Base-by-base conservation (phyloP, 2,113 vertebrate genomes). In the Ciconia maguari region DNA sequence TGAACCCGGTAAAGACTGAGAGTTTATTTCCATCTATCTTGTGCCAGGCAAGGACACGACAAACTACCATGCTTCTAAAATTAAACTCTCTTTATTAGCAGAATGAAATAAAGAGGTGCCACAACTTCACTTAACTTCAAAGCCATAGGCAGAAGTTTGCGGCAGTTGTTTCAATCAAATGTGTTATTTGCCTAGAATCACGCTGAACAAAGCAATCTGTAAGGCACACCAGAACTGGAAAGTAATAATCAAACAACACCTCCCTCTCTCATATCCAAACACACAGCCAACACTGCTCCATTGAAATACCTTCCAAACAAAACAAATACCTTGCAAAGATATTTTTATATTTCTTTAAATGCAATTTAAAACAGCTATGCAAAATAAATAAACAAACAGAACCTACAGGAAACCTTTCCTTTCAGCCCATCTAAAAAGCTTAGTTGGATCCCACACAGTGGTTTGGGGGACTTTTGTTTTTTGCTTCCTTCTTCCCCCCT, bases 231-330 rank as follows among this genome's bases (percentile, higher is more conserved):
- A 81, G 48, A 89, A 77, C 14, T 62, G 38, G 36, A 75, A 94
- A 55, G 18, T 51, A 68, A 77, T 41, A 80, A 30, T 66, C 38
- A 74, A 74, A 89, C 32, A 77, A 0, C 32, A 51, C 34, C 46
- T 57, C 42, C 6, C 25, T 42, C 61, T 68, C 29, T 69, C 36
- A 20, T 27, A 83, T 95, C 93, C 66, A 87, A 91, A 81, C n/a
- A 78, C 29, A 61, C 13, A 84, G 64, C 27, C 60, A 94, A 89
- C 46, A 36, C 58, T 74, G n/a, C 48, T 79, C 78, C 42, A 70
- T 2, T 87, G 69, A 93, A 94, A 62, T 34, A 51, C 10, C 74
- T 87, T 96, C 74, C 94, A 93, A 89, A 62, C 32, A 81, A 94
- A 91, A 93, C 19, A 87, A 96, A 84, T 49, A 66, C 38, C 65